These are phyloP conservation scores for Hemaris fuciformis DNA, from an alignment of 2,888 invertebrate species.

Conservation along the genomic window DNA sequence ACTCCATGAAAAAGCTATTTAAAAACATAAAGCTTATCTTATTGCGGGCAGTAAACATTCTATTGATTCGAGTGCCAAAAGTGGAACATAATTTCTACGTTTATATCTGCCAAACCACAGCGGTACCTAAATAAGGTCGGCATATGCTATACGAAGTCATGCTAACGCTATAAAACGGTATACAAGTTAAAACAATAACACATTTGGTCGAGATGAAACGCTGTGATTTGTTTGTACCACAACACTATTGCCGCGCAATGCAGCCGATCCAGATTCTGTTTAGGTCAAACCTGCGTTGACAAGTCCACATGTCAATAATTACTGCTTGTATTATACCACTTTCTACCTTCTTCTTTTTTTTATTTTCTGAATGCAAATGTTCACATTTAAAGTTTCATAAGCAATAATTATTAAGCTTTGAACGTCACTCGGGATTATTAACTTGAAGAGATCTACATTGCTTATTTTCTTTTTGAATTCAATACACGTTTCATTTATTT, in stretches of 20 bases:
- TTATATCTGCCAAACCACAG: conserved; percentile 40
- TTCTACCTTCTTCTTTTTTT: not conserved
- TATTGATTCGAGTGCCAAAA: conserved; percentile 13
- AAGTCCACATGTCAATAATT: conserved; percentile 16
- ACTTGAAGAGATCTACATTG: too few relatives aligned
- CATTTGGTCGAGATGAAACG: conserved; percentile 57
- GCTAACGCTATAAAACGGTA: conserved; percentile 46
- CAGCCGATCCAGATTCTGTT: conserved; percentile 40
- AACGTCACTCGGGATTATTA: too few relatives aligned
- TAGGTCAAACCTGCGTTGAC: conserved; percentile 33
- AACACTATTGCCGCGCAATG: conserved; percentile 26
- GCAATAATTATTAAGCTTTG: not conserved
- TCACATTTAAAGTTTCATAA: not conserved
- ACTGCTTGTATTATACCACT: not conserved
- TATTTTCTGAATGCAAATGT: not conserved
- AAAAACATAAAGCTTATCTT: conserved; percentile 7
- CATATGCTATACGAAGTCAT: conserved; percentile 35
- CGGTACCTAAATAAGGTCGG: conserved; percentile 44
- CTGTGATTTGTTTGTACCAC: conserved; percentile 39
- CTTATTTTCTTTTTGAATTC: too few relatives aligned
- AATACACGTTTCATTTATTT: too few relatives aligned
- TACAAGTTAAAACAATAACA: conserved; percentile 69
- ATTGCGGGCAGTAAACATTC: not conserved
- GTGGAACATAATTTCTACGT: conserved; percentile 12
- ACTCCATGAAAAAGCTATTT: conserved; percentile 10